These are phyloP conservation scores for Coptotermes formosanus DNA, from an alignment of 1,140 invertebrate species.

Conservation along the genomic window DNA sequence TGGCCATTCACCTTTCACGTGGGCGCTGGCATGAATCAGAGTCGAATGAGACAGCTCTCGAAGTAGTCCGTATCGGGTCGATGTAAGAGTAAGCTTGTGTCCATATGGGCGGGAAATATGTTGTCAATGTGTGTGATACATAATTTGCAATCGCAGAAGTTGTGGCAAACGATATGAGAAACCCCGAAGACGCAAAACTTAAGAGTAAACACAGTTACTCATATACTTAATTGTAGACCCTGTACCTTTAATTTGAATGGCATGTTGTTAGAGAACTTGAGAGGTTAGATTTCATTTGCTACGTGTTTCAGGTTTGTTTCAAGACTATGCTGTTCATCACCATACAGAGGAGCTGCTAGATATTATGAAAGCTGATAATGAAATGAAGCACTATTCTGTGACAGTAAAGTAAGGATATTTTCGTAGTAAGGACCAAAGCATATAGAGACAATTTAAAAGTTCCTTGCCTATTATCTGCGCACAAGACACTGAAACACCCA, in stretches of 20 bases:
- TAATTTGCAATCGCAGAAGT: not conserved
- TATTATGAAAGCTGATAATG: constrained; percentile 30
- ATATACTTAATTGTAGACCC: too few species aligned
- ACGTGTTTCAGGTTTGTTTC: constrained; percentile 33
- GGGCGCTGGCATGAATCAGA: too few species aligned
- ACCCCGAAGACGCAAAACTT: not conserved
- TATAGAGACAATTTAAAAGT: too few species aligned
- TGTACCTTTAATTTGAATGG: too few species aligned
- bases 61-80: too few species aligned
- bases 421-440: too few species aligned
- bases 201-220: not conserved
- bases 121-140: not conserved
- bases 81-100: too few species aligned
- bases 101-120: not conserved
- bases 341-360: constrained; percentile 23
- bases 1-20: too few species aligned
- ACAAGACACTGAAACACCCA: too few species aligned
- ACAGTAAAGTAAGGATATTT: constrained; percentile 28
- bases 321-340: constrained; percentile 25
- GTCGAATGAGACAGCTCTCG: too few species aligned
- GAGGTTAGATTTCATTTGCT: not conserved
- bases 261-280: not conserved
- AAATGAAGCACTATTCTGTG: constrained; percentile 32
- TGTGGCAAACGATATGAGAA: not conserved
- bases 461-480: too few species aligned